A percentile compares a stretch with the other conserved stretches of the same genome.
These are phyloP conservation scores for Mola mola DNA, from an alignment of 2,113 vertebrate species.

Conservation along the genomic window DNA sequence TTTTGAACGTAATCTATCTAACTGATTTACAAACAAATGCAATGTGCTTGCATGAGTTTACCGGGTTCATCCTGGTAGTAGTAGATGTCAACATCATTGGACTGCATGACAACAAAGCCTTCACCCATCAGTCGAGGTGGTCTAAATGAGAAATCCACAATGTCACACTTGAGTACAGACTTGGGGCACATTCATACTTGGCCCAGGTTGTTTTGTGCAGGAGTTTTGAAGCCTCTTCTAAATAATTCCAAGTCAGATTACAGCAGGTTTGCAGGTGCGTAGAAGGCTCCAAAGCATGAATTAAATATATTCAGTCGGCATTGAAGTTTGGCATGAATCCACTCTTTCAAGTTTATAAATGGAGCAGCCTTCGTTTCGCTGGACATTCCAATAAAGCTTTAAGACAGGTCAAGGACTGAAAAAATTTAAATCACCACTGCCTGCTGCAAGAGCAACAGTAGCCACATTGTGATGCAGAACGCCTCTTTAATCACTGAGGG, in stretches of 20 bases:
- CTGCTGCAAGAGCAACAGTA: background rate
- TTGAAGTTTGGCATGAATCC: background rate
- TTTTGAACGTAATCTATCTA: too few species aligned
- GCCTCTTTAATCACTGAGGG: background rate
- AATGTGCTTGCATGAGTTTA: conserved; percentile 52
- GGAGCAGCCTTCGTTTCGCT: background rate
- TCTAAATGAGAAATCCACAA: conserved; percentile 67
- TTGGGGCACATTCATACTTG: too few species aligned
- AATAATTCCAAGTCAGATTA: background rate
- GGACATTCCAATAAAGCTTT: conserved; percentile 1
- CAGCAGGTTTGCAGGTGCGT: background rate
- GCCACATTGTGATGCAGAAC: conserved; percentile 7
- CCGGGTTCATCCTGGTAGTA: conserved; percentile 99
- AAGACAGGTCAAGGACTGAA: conserved; percentile 12
- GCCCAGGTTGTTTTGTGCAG: too few species aligned
- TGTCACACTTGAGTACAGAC: background rate
- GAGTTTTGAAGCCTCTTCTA: background rate
- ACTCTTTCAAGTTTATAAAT: background rate
- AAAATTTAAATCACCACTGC: conserved; percentile 12
- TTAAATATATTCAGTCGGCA: background rate
- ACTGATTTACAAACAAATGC: too few species aligned
- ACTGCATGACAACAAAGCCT: conserved; percentile 99
- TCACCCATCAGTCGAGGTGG: conserved; percentile 98
- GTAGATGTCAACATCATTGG: conserved; percentile 98
- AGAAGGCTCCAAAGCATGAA: background rate